Evolutionary conservation across 2,797 vertebrate genomes (phyloP).

Genomic region (Rhabdomys pumilio): DNA sequence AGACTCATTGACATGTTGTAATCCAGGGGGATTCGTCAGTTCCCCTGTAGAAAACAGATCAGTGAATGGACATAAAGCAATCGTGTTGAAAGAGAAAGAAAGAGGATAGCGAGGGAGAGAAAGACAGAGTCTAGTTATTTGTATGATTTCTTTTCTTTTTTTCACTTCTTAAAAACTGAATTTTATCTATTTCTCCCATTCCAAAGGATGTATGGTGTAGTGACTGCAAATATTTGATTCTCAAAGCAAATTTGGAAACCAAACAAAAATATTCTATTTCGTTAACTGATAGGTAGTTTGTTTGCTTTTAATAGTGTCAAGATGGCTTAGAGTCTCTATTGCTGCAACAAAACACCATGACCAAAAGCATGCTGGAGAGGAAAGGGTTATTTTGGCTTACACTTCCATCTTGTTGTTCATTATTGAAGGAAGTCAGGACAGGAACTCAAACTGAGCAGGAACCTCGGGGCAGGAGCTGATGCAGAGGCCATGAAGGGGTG

Average conservation of each 20-base stretch:
- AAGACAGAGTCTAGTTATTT: neutral
- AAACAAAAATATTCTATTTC: neutral
- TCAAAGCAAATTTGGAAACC: too few relatives aligned
- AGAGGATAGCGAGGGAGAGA: too few relatives aligned
- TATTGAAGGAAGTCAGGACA: neutral
- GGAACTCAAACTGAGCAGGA: neutral
- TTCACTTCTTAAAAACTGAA: neutral
- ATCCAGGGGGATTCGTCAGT: neutral
- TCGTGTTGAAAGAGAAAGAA: neutral
- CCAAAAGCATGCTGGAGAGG: neutral
- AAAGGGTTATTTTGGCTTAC: neutral
- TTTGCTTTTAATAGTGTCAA: neutral
- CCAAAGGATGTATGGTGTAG: neutral
- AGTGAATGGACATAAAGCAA: neutral
- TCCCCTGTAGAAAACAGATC: constrained; percentile 45
- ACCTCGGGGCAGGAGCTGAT: neutral
- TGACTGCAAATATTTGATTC: constrained; percentile 40
- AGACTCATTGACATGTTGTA: neutral
- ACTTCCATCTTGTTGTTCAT: neutral
- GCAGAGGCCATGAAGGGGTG: neutral
- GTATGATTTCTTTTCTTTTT: neutral
- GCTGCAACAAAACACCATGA: neutral
- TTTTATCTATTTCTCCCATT: constrained; percentile 26
- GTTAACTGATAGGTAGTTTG: neutral
- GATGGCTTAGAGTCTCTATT: neutral